A percentile compares a stretch with the other conserved stretches of the same genome.
These are phyloP conservation scores for Lordiphosa clarofinis DNA, from an alignment of 1,140 invertebrate genomes.

Conservation along the genomic window DNA sequence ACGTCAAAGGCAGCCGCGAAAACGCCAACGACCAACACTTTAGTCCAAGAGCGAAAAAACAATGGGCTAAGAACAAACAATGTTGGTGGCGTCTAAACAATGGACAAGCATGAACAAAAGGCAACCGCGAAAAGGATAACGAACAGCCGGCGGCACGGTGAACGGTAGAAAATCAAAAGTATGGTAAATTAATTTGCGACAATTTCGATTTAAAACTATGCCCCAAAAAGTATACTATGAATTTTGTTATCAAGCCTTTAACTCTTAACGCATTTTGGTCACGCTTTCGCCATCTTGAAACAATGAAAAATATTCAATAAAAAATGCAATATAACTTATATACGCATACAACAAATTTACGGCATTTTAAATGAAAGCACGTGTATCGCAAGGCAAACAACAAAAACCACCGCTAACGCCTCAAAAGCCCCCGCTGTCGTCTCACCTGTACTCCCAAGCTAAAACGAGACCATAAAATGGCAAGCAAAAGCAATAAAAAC, in stretches of 20 bases:
- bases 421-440: slow-evolving; percentile 23
- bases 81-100: slow-evolving; percentile 34
- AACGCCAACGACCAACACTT: slow-evolving; percentile 24
- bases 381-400: slow-evolving; percentile 51
- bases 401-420: slow-evolving; percentile 25
- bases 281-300: slow-evolving; percentile 20
- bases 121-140: slow-evolving; percentile 43
- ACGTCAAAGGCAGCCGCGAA: slow-evolving; percentile 51
- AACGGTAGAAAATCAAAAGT: slow-evolving; percentile 21
- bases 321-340: slow-evolving; percentile 39
- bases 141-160: slow-evolving; percentile 15
- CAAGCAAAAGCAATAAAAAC: slow-evolving; percentile 66
- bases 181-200: slow-evolving; percentile 38
- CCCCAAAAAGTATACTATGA: too few species aligned
- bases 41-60: slow-evolving; percentile 16
- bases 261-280: slow-evolving; percentile 25
- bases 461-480: slow-evolving; percentile 71
- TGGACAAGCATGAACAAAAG: slow-evolving; percentile 39
- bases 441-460: slow-evolving; percentile 18
- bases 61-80: slow-evolving; percentile 38
- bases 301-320: slow-evolving; percentile 50
- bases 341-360: slow-evolving; percentile 51
- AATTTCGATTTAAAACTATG: slow-evolving; percentile 4
- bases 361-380: slow-evolving; percentile 66
- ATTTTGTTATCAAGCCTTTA: not conserved